Base-by-base conservation (phyloP, 2,888 invertebrate genomes). In the Drosophila glabriapex region DNA sequence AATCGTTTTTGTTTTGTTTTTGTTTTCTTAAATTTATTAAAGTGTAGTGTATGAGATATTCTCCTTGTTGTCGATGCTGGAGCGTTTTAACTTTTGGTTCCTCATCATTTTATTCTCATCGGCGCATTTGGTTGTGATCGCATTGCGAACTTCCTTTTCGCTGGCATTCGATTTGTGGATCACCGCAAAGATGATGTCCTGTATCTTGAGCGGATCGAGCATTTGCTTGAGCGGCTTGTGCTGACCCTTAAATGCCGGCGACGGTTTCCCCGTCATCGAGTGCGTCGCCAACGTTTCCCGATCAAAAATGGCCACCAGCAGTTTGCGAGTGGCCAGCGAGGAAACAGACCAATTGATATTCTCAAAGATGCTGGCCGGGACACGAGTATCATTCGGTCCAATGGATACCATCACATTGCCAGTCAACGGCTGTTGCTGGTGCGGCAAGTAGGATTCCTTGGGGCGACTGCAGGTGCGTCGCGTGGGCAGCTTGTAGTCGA, bases 91-190 rank as follows among this genome's bases (percentile, higher is more conserved):
- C 39, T 82, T 81, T 65, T 92, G 84, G 59, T 94, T 93, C 81
- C 94, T 94, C 84, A 94, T 94, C 91, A 95, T 93, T 90, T 95
- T 95, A 54, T 95, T 95, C 91, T 95, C 95, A 78, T 95, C 95
- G 0, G 95, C 95, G 79, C 95, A 95, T 85, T 95, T 95, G 1
- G 95, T 94, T 14, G 95, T 95, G 31, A 95, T 95, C n/a, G 94
- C 94, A 76, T 93, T 94, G 60, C 95, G 95, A 1, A 95, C 95
- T 76, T 95, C 93, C 82, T 95, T 95, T 78, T 95, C 95, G 53
- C 94, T 93, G 1, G 95, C 95, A 29, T 93, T 91, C 80, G 95
- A 95, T 74, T 94, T 94, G 41, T 91, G 89, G 0, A 94, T 94
- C 1, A 95, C 95, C 1, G 94, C 94, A 65, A 93, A 94, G 16